phyloP scores from a whole-genome alignment of 2,113 vertebrate genomes.

The Chrysochloris asiatica region DNA sequence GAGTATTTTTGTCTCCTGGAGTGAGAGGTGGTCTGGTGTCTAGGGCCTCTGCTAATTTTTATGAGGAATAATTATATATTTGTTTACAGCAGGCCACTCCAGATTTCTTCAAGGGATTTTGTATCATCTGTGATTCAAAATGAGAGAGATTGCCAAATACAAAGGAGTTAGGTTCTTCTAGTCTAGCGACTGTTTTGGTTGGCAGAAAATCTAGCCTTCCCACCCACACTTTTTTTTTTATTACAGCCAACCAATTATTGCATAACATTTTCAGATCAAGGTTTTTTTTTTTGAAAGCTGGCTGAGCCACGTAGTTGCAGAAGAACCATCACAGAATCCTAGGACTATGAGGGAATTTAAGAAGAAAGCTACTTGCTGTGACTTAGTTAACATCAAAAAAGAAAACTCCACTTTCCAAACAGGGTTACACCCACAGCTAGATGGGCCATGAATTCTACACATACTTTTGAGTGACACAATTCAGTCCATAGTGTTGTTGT shows the following conservation, averaged over 20 bases:
- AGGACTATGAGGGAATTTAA: constrained; percentile 38
- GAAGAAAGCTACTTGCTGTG: constrained; percentile 18
- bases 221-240: constrained; percentile 54
- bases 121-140: constrained; percentile 43
- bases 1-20: background rate
- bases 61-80: background rate
- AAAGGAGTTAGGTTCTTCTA: constrained; percentile 55
- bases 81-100: constrained; percentile 54
- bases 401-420: background rate
- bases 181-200: constrained; percentile 71
- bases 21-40: background rate
- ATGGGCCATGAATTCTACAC: background rate
- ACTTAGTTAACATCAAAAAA: background rate
- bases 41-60: background rate
- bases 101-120: constrained; percentile 52
- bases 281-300: constrained; percentile 41
- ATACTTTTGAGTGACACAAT: background rate
- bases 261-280: constrained; percentile 71
- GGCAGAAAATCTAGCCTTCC: constrained; percentile 48
- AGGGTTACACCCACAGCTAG: background rate
- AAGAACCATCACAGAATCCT: constrained; percentile 51
- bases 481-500: background rate
- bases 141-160: constrained; percentile 48
- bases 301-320: constrained; percentile 53
- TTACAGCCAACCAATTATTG: constrained; percentile 69